Evolutionary conservation across 2,113 vertebrate genomes (phyloP).

Genomic region (Labeo rohita): DNA sequence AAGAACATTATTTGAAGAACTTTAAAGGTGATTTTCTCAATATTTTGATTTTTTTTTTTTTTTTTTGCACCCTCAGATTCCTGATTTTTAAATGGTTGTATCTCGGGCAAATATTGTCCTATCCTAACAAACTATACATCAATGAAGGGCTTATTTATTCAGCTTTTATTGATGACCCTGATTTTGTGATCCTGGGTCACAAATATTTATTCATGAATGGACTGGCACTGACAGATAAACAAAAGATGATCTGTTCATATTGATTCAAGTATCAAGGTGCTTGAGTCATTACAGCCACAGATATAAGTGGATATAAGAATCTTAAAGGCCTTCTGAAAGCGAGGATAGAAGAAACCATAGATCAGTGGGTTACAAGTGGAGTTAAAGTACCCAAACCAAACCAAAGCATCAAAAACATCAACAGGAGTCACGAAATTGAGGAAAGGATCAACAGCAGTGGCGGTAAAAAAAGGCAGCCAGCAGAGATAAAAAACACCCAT

Average conservation of each 20-base stretch:
- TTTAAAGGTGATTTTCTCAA: no score
- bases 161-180: no score
- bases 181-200: no score
- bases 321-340: slow-evolving; percentile 53
- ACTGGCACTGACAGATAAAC: no score
- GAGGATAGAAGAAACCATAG: slow-evolving; percentile 53
- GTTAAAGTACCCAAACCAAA: slow-evolving; percentile 57
- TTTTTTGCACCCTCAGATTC: no score
- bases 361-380: slow-evolving; percentile 55
- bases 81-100: no score
- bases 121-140: no score
- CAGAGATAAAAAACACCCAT: slow-evolving; percentile 54
- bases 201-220: no score
- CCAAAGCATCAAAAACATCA: slow-evolving; percentile 54
- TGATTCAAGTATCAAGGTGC: slow-evolving; percentile 8
- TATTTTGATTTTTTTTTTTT: no score
- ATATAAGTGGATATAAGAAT: slow-evolving; percentile 36
- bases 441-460: slow-evolving; percentile 47
- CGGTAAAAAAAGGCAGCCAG: slow-evolving; percentile 54
- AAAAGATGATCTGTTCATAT: not conserved
- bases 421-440: slow-evolving; percentile 41
- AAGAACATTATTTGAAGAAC: no score
- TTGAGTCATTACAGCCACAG: slow-evolving; percentile 1
- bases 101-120: no score
- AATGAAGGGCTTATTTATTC: not conserved